Percentiles rank a stretch among this genome's conserved stretches.
Conservation (phyloP, 2,113 vertebrate species). For the Acrocephalus kingi region DNA sequence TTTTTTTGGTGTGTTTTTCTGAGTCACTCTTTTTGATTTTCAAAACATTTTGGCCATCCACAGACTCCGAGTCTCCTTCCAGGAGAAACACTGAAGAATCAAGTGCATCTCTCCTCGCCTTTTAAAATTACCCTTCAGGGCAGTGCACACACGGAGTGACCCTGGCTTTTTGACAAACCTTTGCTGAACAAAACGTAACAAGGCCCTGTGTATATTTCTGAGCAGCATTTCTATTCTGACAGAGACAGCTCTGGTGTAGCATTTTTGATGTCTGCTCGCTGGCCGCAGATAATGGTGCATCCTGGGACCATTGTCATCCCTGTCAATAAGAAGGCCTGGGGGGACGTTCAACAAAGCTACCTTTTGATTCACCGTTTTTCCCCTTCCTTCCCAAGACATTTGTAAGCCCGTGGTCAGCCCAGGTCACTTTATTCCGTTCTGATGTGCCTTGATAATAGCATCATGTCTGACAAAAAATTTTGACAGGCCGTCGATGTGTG, state of each 20-base stretch:
- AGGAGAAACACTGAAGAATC: slow-evolving; percentile 79
- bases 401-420: slow-evolving; percentile 81
- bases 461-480: slow-evolving; percentile 77
- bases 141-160: slow-evolving; percentile 83
- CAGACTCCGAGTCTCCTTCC: slow-evolving; percentile 77
- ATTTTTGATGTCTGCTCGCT: slow-evolving; percentile 96
- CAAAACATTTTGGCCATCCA: slow-evolving; percentile 86
- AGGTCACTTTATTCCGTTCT: slow-evolving; percentile 86
- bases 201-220: slow-evolving; percentile 77
- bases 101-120: slow-evolving; percentile 77
- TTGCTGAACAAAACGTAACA: slow-evolving; percentile 90
- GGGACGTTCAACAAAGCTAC: slow-evolving; percentile 85
- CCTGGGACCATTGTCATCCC: slow-evolving; percentile 98
- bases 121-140: slow-evolving; percentile 84
- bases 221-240: slow-evolving; percentile 87
- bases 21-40: slow-evolving; percentile 80
- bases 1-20: slow-evolving; percentile 74
- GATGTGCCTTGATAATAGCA: slow-evolving; percentile 84
- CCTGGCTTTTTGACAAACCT: slow-evolving; percentile 93
- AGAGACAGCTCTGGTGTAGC: slow-evolving; percentile 85
- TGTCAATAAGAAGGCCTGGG: slow-evolving; percentile 93
- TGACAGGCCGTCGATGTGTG: slow-evolving; percentile 79
- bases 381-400: slow-evolving; percentile 80
- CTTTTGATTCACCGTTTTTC: slow-evolving; percentile 85
- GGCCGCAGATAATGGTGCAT: slow-evolving; percentile 99